Conservation (phyloP, 2,888 invertebrate genomes). For the Andrena trimmerana region DNA sequence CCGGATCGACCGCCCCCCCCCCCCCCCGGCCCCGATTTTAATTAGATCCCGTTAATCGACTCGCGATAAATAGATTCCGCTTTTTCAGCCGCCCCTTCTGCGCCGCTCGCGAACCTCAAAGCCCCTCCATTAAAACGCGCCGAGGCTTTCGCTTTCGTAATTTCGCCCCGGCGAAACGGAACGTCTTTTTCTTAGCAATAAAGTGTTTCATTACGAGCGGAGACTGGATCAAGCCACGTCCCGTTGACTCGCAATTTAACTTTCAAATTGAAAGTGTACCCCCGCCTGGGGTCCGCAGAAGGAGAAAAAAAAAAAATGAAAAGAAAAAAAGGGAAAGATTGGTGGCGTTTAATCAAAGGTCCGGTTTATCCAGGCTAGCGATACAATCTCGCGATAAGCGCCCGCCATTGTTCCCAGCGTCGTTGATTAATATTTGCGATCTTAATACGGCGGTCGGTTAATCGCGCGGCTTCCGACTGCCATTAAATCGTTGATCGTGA, state of each 20-base stretch:
- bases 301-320: not conserved
- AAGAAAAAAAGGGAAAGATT: slow-evolving; percentile 14
- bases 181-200: slow-evolving; percentile 49
- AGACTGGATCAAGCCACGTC: slow-evolving; percentile 61
- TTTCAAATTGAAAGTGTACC: slow-evolving; percentile 69
- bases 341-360: slow-evolving; percentile 49
- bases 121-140: not conserved
- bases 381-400: slow-evolving; percentile 50
- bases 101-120: not conserved
- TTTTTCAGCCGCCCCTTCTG: not conserved
- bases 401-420: slow-evolving; percentile 15
- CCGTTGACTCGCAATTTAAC: slow-evolving; percentile 72
- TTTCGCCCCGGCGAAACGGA: not conserved
- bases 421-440: slow-evolving; percentile 46
- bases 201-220: slow-evolving; percentile 53
- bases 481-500: not conserved
- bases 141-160: slow-evolving; percentile 24
- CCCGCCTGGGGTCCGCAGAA: not conserved
- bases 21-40: slow-evolving; percentile 31
- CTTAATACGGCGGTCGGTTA: slow-evolving; percentile 30
- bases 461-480: not conserved
- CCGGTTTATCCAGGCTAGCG: slow-evolving; percentile 38
- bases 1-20: slow-evolving; percentile 22
- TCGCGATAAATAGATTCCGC: slow-evolving; percentile 38
- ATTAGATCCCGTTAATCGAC: slow-evolving; percentile 40